A percentile compares a stretch with the other conserved stretches of the same genome.
Evolutionary conservation across 2,113 vertebrate species (phyloP).

Genomic region (Planiliza haematocheilus): DNA sequence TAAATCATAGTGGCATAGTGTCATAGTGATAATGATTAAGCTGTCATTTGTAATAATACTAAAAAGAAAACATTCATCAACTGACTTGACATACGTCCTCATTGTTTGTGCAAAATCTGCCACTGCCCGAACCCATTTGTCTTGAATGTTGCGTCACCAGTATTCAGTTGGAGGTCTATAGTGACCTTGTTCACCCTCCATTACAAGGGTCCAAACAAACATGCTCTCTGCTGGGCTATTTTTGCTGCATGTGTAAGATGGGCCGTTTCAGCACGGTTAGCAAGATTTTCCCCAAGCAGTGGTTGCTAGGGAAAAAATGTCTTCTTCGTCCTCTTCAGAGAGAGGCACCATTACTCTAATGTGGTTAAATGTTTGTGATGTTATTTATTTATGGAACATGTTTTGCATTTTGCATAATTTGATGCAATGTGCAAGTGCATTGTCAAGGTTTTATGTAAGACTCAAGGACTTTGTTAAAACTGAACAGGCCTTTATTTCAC

Average conservation of each 20-base stretch:
- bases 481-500: too few relatives aligned
- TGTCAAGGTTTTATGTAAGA: neutral
- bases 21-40: too few relatives aligned
- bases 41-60: neutral
- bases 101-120: too few relatives aligned
- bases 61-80: too few relatives aligned
- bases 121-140: neutral
- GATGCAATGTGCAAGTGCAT: neutral
- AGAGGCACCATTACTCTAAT: constrained; percentile 14
- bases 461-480: too few relatives aligned
- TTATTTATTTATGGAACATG: constrained; percentile 39
- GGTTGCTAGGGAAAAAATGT: constrained; percentile 8
- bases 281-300: constrained; percentile 31
- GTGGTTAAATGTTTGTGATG: constrained; percentile 20
- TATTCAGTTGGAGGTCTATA: constrained; percentile 11
- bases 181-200: constrained; percentile 60
- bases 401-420: constrained; percentile 21
- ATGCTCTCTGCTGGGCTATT: constrained; percentile 42
- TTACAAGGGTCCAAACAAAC: constrained; percentile 24
- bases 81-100: too few relatives aligned
- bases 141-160: constrained; percentile 12
- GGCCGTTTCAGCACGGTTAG: constrained; percentile 44
- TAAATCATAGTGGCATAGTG: too few relatives aligned
- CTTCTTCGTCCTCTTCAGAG: neutral
- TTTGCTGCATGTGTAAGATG: constrained; percentile 51